Evolutionary conservation across 2,888 invertebrate species (phyloP).

Genomic region (Bembecia ichneumoniformis): DNA sequence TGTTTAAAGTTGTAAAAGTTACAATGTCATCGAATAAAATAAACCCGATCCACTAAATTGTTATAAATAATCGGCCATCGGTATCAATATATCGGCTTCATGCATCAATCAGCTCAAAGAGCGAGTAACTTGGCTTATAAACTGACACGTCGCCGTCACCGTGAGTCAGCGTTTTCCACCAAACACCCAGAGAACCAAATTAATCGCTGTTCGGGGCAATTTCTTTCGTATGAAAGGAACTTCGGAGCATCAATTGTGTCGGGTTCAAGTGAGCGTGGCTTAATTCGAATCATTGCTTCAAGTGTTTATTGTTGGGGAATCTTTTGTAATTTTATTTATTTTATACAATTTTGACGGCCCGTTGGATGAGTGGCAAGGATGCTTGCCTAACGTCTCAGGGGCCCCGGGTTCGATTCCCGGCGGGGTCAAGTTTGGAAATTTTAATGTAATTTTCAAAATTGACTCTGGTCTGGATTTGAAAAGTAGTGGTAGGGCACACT

Average conservation of each 20-base stretch:
- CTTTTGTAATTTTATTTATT: background rate
- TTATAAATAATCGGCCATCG: constrained; percentile 20
- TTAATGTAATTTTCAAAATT: no score
- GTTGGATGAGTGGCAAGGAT: no score
- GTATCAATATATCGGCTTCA: constrained; percentile 48
- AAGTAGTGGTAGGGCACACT: no score
- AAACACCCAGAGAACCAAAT: constrained; percentile 32
- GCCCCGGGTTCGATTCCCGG: no score
- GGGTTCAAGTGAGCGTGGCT: constrained; percentile 39
- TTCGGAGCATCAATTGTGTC: constrained; percentile 32
- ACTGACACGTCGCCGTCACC: constrained; percentile 35
- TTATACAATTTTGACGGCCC: background rate
- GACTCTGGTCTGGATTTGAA: no score
- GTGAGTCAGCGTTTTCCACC: constrained; percentile 31
- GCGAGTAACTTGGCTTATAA: constrained; percentile 38
- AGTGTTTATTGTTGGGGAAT: constrained; percentile 21
- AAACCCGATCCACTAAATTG: background rate
- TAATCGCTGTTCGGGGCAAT: constrained; percentile 40
- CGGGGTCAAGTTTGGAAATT: no score
- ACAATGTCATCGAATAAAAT: background rate
- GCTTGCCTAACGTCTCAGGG: no score
- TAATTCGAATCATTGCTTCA: constrained; percentile 42
- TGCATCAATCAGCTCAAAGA: constrained; percentile 38
- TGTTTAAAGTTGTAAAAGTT: no score
- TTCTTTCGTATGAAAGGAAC: constrained; percentile 24